Evolutionary conservation across 2,888 invertebrate species (phyloP), one percentile per base, ranked within the genome.

Genomic region (Pilophorus perplexus): DNA sequence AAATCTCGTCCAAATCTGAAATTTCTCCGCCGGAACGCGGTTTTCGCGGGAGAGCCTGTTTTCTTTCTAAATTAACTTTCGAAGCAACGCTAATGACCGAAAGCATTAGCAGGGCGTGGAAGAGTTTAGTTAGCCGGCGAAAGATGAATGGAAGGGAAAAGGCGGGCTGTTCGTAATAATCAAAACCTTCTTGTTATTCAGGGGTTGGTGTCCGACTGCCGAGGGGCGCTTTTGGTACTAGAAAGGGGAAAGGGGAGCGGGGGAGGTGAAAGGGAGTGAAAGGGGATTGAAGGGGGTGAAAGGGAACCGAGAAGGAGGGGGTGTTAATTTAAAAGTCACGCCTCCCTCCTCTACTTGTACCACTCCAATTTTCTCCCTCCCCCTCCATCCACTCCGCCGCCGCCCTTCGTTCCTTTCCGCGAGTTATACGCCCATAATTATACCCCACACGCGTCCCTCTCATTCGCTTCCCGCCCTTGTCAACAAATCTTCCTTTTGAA

Each of bases 181-280:
- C 59, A 59, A 59, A 59, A 40, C 59, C 59, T 59, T 28, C 33
- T 59, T 59, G 59, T 42, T 59, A 59, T 59, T 59, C 59, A 59
- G 44, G 52, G 33, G 52, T 28, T 52, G 52, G 33, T 52, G 52
- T 52, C 33, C 27, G 14, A 28, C 59, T 42, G 18, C 10, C 10
- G 18, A 52, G 25, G 23, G 5, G 25, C n/a, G n/a, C n/a, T n/a
- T n/a, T n/a, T n/a, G n/a, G n/a, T n/a, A n/a, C n/a, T n/a, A n/a
- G n/a, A n/a, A n/a, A 3, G 18, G 37, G 40, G 5, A 18, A 23
- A 37, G 28, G 42, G 44, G 59, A 10, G 40, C 14, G n/a, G n/a
- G n/a, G n/a, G n/a, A n/a, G n/a, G n/a, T n/a, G n/a, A n/a, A n/a
- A n/a, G n/a, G n/a, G n/a, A n/a, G n/a, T n/a, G n/a, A n/a, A n/a